Base-by-base conservation (phyloP, 2,113 vertebrate genomes). In the Galemys pyrenaicus region DNA sequence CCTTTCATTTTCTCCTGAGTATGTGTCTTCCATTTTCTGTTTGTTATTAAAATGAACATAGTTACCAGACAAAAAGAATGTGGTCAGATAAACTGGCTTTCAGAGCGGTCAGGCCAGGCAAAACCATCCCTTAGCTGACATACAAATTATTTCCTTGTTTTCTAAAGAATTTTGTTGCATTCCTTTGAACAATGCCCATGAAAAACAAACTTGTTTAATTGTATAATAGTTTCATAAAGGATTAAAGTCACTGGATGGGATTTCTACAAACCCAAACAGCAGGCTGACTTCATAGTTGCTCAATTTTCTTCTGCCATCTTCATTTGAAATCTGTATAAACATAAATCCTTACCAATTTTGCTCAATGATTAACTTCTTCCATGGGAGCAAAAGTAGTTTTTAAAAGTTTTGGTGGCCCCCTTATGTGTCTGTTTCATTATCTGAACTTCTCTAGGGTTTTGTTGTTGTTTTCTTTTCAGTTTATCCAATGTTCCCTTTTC, bases 31-130 rank as follows among this genome's bases (percentile, higher is more conserved):
- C 70, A 15, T 37, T 73, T 62, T 73, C 35, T 56, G 26, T 75
- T 87, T 77, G 65, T 64, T 89, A 39, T 80, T 35, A 84, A 88
- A 95, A 89, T 67, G 35, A 16, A 71, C 51, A 62, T 1, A 77
- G n/a, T 85, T 41, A 88, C 17, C 54, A 78, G 73, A 91, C 12
- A 70, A 58, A n/a, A 80, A 80, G 13, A 51, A 80, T 26, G 46
- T 4, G 15, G 41, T 58, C 35, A 87, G 41, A 56, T 93, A 83
- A 79, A 81, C 49, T 56, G 81, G 49, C 54, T 93, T 80, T 64
- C 75, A 75, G 60, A 13, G 13, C 46, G 44, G 3, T 35, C 58
- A 62, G 5, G 20, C 24, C 93, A 82, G 81, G 39, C 44, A 75
- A 95, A 93, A 71, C 75, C 5, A 73, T 35, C 88, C 13, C 37